phyloP scores from a whole-genome alignment of 2,888 invertebrate genomes.

The Harmothoe impar region DNA sequence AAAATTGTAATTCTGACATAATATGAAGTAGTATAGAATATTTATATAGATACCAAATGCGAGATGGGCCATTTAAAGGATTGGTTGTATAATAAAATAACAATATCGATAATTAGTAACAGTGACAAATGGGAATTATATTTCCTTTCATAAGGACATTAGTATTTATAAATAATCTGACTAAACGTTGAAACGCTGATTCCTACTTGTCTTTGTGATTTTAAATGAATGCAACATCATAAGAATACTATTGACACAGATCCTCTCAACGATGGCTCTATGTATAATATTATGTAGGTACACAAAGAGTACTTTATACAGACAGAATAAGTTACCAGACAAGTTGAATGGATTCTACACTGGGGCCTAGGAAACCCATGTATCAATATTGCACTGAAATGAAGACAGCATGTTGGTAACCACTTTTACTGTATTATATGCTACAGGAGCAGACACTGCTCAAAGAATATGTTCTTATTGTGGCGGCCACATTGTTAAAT shows the following conservation, averaged over 20 bases:
- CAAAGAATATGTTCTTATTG: constrained; percentile 7
- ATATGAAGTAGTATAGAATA: not conserved
- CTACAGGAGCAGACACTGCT: not conserved
- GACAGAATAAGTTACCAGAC: not conserved
- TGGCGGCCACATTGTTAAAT: not conserved
- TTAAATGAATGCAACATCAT: not conserved
- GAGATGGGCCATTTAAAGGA: not conserved
- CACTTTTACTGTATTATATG: not conserved
- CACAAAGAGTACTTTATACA: constrained; percentile 31
- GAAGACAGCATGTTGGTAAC: constrained; percentile 4
- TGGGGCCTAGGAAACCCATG: constrained; percentile 12
- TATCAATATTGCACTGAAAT: constrained; percentile 37
- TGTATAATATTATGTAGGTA: not conserved
- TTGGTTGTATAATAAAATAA: no score
- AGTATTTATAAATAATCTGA: constrained; percentile 17
- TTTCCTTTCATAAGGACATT: not conserved
- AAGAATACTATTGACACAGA: not conserved
- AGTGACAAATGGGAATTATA: not conserved
- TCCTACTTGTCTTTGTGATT: not conserved
- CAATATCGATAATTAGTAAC: not conserved
- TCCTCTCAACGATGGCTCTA: not conserved
- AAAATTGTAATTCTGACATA: not conserved
- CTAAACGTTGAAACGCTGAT: constrained; percentile 1
- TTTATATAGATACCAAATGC: not conserved
- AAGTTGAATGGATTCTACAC: constrained; percentile 4